Evolutionary conservation across 2,888 invertebrate species (phyloP).

Genomic region (Bellardia pandia): DNA sequence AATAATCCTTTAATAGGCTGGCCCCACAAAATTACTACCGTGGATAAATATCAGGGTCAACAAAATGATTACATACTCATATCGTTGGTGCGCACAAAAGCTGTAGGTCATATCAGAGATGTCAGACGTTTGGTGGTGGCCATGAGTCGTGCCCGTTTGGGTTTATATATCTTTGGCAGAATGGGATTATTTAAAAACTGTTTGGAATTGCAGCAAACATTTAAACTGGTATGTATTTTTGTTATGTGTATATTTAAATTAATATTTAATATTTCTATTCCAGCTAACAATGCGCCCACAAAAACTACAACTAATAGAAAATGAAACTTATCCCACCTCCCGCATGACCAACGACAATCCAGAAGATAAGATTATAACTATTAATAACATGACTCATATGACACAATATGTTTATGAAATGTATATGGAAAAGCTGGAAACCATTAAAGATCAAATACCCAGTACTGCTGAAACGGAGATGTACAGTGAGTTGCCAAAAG

Average conservation of each 20-base stretch:
- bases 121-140: constrained; percentile 98
- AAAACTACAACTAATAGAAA: constrained; percentile 90
- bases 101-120: constrained; percentile 99
- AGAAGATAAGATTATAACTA: constrained; percentile 78
- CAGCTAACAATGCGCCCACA: constrained; percentile 93
- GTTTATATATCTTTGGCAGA: constrained; percentile 97
- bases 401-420: constrained; percentile 97
- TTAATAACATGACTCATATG: constrained; percentile 93
- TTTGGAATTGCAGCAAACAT: constrained; percentile 97
- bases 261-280: too few relatives aligned
- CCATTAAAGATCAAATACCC: constrained; percentile 84
- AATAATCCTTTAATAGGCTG: constrained; percentile 97
- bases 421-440: constrained; percentile 91
- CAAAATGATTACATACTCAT: constrained; percentile 99
- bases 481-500: constrained; percentile 84
- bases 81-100: constrained; percentile 96
- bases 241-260: too few relatives aligned
- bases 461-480: constrained; percentile 78
- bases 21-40: constrained; percentile 97
- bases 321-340: constrained; percentile 91
- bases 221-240: constrained; percentile 89
- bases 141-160: constrained; percentile 98
- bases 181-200: constrained; percentile 97
- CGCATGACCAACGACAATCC: constrained; percentile 85
- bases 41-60: constrained; percentile 99